These are phyloP conservation scores for Lasioglossum zephyrum DNA, from an alignment of 2,888 invertebrate genomes.

Conservation along the genomic window DNA sequence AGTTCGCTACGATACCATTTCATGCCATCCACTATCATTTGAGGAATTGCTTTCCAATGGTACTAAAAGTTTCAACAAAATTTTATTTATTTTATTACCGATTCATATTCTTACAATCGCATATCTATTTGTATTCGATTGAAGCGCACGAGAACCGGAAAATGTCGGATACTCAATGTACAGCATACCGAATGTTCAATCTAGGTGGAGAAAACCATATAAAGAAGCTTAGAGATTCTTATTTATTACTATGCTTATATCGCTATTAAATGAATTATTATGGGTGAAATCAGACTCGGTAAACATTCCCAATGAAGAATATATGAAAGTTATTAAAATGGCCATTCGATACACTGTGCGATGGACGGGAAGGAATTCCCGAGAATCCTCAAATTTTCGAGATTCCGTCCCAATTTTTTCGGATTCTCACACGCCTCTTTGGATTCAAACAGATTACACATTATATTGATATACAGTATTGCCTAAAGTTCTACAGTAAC, in stretches of 20 bases:
- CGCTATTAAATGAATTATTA: too few relatives aligned
- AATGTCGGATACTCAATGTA: background rate
- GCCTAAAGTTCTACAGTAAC: background rate
- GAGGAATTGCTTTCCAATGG: conserved; percentile 85
- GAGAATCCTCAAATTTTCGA: background rate
- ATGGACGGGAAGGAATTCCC: background rate
- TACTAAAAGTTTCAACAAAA: conserved; percentile 57
- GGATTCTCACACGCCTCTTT: background rate
- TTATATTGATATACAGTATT: background rate
- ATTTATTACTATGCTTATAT: too few relatives aligned
- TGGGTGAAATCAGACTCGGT: too few relatives aligned
- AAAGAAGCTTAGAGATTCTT: too few relatives aligned
- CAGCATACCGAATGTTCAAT: too few relatives aligned
- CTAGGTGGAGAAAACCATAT: too few relatives aligned
- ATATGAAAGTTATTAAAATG: too few relatives aligned
- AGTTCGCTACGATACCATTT: conserved; percentile 87
- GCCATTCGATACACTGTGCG: background rate
- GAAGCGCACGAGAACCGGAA: background rate
- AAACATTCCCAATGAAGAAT: too few relatives aligned
- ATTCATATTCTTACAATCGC: background rate
- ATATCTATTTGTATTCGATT: background rate
- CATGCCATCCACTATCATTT: conserved; percentile 86
- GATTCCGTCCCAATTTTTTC: too few relatives aligned
- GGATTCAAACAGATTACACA: background rate
- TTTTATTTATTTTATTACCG: background rate